Base-by-base conservation (phyloP, 2,888 invertebrate genomes). In the Euplexia lucipara region DNA sequence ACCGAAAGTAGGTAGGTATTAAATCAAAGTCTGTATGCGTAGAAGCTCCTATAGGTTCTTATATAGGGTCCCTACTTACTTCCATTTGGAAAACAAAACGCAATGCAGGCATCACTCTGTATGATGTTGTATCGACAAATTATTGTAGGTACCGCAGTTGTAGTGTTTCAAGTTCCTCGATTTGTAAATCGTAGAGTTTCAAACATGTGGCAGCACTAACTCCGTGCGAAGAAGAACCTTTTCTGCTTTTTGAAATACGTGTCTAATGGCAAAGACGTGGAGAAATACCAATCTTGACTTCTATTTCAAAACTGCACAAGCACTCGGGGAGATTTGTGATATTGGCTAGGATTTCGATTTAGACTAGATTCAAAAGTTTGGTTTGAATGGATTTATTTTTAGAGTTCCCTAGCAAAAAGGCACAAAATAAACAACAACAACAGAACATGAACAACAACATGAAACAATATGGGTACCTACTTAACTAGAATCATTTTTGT, bases 101-200 rank as follows among this genome's bases (percentile, higher is more conserved):
- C n/a, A n/a, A n/a, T n/a, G n/a, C n/a, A n/a, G n/a, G n/a, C n/a
- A n/a, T n/a, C n/a, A n/a, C n/a, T n/a, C n/a, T n/a, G n/a, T n/a
- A n/a, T n/a, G n/a, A n/a, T n/a, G 14, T 42, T 14, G 30, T 47
- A 41, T 41, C 5, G 26, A 26, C 16, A 47, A 47, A 52, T 59
- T 35, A 63, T 39, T 41, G 26, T 20, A 5, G 26, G 5, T 26
- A 35, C 39, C 42, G 34, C 16, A 42, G 56, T 48, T 34, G 22
- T 54, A 34, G 34, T 51, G 44, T 37, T 34, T 41, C 41, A 66
- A 61, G 44, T 44, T 49, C 53, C 18, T 52, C 41, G 48, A 66
- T 58, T 68, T 69, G 77, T 66, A 71, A 78, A 75, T 58, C 57
- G 70, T 42, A 8, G 49, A 54, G 44, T 51, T 57, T 45, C 58